A percentile compares a stretch with the other conserved stretches of the same genome.
These are phyloP conservation scores for Cynopterus sphinx DNA, from an alignment of 2,797 vertebrate species.

Conservation along the genomic window DNA sequence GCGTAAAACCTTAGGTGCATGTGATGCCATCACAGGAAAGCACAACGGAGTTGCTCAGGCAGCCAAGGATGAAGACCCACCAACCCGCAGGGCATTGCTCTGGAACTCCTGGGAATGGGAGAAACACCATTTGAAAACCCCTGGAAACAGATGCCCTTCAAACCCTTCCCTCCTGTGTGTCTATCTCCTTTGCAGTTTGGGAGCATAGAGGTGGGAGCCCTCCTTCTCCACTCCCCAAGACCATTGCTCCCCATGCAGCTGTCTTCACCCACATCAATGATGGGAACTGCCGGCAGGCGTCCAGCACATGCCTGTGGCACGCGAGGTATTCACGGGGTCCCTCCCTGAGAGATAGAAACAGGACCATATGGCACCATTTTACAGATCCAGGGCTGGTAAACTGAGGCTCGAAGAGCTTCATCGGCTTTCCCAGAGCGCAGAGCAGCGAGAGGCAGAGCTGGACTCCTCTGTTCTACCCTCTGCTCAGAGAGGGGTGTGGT, in stretches of 20 bases:
- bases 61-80: no score
- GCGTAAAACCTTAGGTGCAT: neutral
- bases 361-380: neutral
- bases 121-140: neutral
- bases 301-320: accelerated
- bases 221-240: neutral
- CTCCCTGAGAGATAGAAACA: neutral
- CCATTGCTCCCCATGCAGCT: neutral
- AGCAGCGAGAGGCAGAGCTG: neutral
- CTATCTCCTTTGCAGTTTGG: neutral
- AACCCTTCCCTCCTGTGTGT: neutral
- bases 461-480: neutral
- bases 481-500: neutral
- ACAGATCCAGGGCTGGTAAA: neutral
- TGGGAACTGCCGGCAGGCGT: no score
- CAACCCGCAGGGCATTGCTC: neutral
- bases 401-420: neutral
- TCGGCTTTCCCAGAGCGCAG: neutral
- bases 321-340: neutral
- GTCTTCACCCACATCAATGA: neutral
- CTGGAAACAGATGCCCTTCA: neutral
- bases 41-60: neutral
- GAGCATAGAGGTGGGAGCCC: neutral
- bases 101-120: neutral
- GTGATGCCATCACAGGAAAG: neutral